Evolutionary conservation across 2,797 vertebrate genomes (phyloP).

Genomic region (Garrulus glandarius): DNA sequence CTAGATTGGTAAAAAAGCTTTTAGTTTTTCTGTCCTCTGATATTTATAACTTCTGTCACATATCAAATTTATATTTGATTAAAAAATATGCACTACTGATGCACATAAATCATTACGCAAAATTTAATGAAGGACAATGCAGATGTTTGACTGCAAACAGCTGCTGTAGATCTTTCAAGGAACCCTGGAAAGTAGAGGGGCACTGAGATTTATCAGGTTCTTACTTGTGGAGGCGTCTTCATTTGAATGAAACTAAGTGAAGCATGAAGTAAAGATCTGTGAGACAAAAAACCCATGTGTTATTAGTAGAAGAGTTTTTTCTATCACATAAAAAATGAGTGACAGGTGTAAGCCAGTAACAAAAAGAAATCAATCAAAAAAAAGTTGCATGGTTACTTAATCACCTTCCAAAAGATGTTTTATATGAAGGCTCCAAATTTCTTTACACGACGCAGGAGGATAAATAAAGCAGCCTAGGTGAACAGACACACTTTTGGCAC

Average conservation of each 20-base stretch:
- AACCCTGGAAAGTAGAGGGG: neutral
- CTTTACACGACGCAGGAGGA: rapidly evolving
- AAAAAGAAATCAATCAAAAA: neutral
- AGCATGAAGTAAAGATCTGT: neutral
- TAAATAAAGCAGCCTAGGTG: neutral
- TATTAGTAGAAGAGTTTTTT: neutral
- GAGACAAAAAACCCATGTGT: neutral
- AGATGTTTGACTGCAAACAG: neutral
- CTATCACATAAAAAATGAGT: neutral
- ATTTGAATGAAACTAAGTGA: neutral
- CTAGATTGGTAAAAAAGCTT: neutral
- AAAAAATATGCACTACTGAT: neutral
- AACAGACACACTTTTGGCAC: neutral
- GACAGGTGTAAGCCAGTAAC: neutral
- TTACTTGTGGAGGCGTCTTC: neutral
- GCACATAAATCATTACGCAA: neutral
- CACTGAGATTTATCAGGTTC: neutral
- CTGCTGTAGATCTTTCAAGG: neutral
- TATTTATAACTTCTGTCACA: neutral
- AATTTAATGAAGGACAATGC: neutral
- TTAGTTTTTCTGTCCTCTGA: neutral
- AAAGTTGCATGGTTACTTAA: neutral
- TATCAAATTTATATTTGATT: neutral
- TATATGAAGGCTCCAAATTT: neutral
- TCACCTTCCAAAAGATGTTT: neutral